Percentiles rank a stretch among this genome's conserved stretches.
These are phyloP conservation scores for Dusona sp. DNA, from an alignment of 2,888 invertebrate species.

Conservation along the genomic window DNA sequence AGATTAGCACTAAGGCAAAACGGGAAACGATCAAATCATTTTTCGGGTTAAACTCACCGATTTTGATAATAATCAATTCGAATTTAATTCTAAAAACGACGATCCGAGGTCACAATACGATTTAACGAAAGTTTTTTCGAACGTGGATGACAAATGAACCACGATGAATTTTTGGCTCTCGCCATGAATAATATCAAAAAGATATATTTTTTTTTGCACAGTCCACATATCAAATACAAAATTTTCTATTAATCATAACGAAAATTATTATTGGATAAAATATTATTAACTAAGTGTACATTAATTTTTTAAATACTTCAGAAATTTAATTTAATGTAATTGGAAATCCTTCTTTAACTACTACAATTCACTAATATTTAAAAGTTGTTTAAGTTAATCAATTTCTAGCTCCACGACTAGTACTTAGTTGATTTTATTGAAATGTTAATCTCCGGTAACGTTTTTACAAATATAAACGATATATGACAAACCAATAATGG, in stretches of 20 bases:
- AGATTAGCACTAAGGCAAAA: no score
- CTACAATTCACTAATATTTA: no score
- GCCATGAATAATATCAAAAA: not conserved
- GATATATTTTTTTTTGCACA: not conserved
- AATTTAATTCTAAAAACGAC: no score
- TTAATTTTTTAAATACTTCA: not conserved
- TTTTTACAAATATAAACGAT: not conserved
- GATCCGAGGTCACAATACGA: not conserved
- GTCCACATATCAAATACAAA: not conserved
- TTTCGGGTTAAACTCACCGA: no score
- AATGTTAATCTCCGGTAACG: not conserved
- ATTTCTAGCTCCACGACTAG: no score
- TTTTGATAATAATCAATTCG: no score
- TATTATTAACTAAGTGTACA: not conserved
- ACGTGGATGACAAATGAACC: not conserved
- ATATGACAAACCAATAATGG: not conserved
- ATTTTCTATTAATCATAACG: not conserved
- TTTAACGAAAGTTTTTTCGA: not conserved
- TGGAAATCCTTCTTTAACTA: no score
- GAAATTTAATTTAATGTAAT: no score
- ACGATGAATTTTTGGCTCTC: not conserved
- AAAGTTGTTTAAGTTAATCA: no score
- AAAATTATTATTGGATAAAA: not conserved
- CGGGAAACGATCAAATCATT: no score
- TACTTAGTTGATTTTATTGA: no score